Evolutionary conservation across 2,113 vertebrate genomes (phyloP), one percentile per base, ranked within the genome.

Genomic region (Paramormyrops kingsleyae): DNA sequence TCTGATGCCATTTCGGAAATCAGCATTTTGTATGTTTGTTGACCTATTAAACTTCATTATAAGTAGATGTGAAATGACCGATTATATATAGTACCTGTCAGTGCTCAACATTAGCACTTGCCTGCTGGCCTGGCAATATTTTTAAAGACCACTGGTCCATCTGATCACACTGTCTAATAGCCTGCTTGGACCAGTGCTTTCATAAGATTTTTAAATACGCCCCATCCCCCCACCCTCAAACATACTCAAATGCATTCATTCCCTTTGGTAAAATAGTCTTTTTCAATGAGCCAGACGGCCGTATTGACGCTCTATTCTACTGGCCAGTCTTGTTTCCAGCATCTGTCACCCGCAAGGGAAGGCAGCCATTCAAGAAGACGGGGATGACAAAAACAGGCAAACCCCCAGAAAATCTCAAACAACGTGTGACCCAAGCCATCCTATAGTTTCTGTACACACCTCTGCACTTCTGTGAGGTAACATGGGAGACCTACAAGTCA

Each of bases 241-340:
- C 35, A 80, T 80, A 42, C 35, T 80, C 35, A 80, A 80, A 80
- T 80, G 74, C 35, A 80, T 80, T 80, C 74, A 80, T 80, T 42
- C 74, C 74, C 74, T 80, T 80, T 80, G 74, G 74, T 80, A 80
- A 80, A 80, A 42, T 80, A 42, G 35, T 35, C 74, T 80, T 80
- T 80, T 80, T 80, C 74, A 42, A 80, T 80, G 35, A 80, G 13
- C 74, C 74, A 80, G 74, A 80, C 74, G 74, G 74, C 74, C 6
- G 74, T 80, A 42, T 80, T 80, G 74, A 80, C 4, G 35, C 15
- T 80, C 35, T 80, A 42, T 80, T 80, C 74, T 80, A 42, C 74
- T 80, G 74, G 74, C 74, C 35, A 80, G 74, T 80, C 74, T 42
- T 80, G 74, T 80, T 39, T 80, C 35, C 74, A 80, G 74, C 74